Evolutionary conservation across 2,113 vertebrate genomes (phyloP), one percentile per base, ranked within the genome.

Genomic region (Chionis minor): DNA sequence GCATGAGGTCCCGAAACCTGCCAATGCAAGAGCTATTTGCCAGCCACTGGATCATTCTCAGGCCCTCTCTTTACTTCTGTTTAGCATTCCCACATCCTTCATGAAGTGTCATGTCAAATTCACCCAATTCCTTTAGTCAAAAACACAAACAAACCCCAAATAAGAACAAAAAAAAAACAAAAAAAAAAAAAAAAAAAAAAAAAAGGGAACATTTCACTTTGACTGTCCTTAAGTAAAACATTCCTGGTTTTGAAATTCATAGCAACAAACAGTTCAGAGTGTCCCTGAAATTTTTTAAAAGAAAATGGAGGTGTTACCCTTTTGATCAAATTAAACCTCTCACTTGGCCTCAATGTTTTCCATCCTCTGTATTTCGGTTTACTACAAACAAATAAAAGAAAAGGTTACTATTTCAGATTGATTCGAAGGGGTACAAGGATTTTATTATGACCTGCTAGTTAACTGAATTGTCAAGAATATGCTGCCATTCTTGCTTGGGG

Each of bases 81-180:
- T 87, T 81, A 89, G 24, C 69, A 54, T 97, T 95, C 96, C 93
- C 94, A 97, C 72, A 96, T 79, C 86, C 69, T 59, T 96, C 92
- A 92, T 67, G 92, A 81, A 78, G 86, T 96, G 94, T 94, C 94
- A 14, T 78, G 89, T 97, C 96, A 96, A 84, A 89, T 47, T 84
- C 96, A 95, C 91, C 77, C 83, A 21, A 81, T 86, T 70, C 63
- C 81, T 74, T 38, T 62, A 55, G 77, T n/a, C 45, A 78, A 86
- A 93, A 96, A 28, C 59, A 79, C 86, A 97, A 96, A 96, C 90
- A 95, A 92, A 42, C 47, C 42, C 88, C 95, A 89, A 86, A 88
- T 3, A 77, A 44, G 12, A 12, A 24, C 15, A 4, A 9, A 30
- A 55, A 42, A 56, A 33, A 33, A 33, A 42, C 12, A 38, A 21